Conservation (phyloP, 2,113 vertebrate species). For the Corvus hawaiiensis region DNA sequence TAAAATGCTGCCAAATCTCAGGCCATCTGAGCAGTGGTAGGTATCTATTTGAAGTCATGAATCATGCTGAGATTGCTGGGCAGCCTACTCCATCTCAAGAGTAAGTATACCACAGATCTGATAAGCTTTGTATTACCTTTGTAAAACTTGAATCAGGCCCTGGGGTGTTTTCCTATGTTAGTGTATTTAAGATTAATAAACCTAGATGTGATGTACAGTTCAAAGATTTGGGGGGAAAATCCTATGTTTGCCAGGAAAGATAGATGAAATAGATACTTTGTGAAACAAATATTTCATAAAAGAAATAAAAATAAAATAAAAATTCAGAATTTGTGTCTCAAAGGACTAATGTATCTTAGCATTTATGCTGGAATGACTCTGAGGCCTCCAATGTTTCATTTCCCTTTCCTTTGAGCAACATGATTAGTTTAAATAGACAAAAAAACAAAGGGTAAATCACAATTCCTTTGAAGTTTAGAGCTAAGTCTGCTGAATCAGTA, state of each 20-base stretch:
- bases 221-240: background rate
- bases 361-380: background rate
- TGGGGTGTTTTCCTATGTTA: background rate
- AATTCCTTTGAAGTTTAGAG: constrained; percentile 34
- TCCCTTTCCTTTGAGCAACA: background rate
- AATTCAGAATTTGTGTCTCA: background rate
- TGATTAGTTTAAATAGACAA: constrained; percentile 52
- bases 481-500: constrained; percentile 50
- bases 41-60: background rate
- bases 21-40: background rate
- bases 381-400: background rate
- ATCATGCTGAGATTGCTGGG: background rate
- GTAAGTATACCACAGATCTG: background rate
- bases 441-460: constrained; percentile 28
- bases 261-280: background rate
- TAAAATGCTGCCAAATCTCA: background rate
- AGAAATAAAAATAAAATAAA: background rate
- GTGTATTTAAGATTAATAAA: background rate
- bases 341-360: background rate
- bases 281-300: background rate
- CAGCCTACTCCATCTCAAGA: background rate
- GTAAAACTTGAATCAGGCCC: background rate
- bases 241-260: background rate
- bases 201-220: background rate
- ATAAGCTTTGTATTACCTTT: background rate